Evolutionary conservation across 2,113 vertebrate genomes (phyloP).

Genomic region (Menura novaehollandiae): DNA sequence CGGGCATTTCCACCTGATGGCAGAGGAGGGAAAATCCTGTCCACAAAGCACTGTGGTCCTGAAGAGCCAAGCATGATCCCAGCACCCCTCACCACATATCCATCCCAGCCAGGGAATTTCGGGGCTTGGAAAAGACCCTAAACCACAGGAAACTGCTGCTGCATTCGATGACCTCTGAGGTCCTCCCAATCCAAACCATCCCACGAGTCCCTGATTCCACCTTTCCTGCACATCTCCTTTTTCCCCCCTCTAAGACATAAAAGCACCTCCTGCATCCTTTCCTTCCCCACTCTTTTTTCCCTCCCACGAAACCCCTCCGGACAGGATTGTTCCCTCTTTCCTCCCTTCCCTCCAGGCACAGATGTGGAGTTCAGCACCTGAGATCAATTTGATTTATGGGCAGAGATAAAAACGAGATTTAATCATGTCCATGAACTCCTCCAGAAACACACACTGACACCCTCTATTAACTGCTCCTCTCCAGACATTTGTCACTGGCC

Average conservation of each 20-base stretch:
- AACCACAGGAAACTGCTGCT: background rate
- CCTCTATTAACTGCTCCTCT: constrained; percentile 30
- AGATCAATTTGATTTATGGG: background rate
- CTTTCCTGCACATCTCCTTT: background rate
- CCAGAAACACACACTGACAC: background rate
- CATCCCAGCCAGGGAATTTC: background rate
- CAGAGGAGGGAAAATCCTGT: background rate
- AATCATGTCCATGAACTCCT: background rate
- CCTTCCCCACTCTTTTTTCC: background rate
- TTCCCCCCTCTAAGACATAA: background rate
- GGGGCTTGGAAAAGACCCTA: background rate
- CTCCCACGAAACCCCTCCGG: background rate
- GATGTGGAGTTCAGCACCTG: background rate
- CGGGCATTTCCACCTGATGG: accelerated
- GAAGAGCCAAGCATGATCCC: background rate
- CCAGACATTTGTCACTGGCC: background rate
- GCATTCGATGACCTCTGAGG: too few species aligned
- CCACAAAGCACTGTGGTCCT: background rate
- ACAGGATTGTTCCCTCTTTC: background rate
- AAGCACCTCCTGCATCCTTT: background rate
- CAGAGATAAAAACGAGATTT: constrained; percentile 12
- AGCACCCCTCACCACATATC: background rate
- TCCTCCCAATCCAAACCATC: too few species aligned
- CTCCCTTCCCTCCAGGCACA: background rate
- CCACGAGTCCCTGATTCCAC: accelerated